These are phyloP conservation scores for Ormyrus pomaceus DNA, from an alignment of 2,888 invertebrate species.

Conservation along the genomic window DNA sequence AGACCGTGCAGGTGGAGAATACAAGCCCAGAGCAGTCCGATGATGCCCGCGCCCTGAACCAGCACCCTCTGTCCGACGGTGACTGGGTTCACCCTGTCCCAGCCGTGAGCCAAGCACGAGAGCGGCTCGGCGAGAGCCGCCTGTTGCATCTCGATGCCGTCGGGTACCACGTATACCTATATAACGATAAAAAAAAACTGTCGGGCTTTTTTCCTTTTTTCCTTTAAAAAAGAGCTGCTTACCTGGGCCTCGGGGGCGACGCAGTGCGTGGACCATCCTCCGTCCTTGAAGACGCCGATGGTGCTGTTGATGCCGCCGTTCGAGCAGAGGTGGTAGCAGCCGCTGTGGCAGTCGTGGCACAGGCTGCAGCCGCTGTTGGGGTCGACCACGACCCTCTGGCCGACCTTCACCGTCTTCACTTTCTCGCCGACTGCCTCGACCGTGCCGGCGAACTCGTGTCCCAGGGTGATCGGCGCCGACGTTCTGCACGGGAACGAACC, in stretches of 20 bases:
- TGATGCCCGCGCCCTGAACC: conserved; percentile 84
- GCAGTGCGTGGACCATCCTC: conserved; percentile 84
- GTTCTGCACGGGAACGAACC: conserved; percentile 82
- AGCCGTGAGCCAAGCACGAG: conserved; percentile 84
- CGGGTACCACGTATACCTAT: conserved; percentile 67
- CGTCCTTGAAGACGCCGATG: conserved; percentile 81
- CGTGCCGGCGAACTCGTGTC: conserved; percentile 84
- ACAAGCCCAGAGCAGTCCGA: conserved; percentile 82
- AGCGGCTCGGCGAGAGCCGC: conserved; percentile 83
- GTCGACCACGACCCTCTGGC: conserved; percentile 83
- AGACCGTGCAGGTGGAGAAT: conserved; percentile 83
- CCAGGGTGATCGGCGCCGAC: conserved; percentile 78
- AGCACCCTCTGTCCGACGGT: conserved; percentile 80
- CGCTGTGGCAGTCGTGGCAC: conserved; percentile 80
- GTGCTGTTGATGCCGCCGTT: conserved; percentile 80
- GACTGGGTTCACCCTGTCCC: conserved; percentile 80
- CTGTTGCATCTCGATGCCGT: conserved; percentile 70
- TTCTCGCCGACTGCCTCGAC: conserved; percentile 79
- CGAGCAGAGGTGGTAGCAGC: conserved; percentile 81
- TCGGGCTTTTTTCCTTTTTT: too few relatives aligned
- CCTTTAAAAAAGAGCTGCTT: conserved; percentile 60
- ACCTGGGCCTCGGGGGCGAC: conserved; percentile 80
- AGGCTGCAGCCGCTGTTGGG: conserved; percentile 82
- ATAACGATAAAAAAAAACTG: too few relatives aligned
- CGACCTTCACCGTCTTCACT: conserved; percentile 79